Percentiles rank a stretch among this genome's conserved stretches.
Evolutionary conservation across 2,797 vertebrate species (phyloP).

Genomic region (Semotilus atromaculatus): DNA sequence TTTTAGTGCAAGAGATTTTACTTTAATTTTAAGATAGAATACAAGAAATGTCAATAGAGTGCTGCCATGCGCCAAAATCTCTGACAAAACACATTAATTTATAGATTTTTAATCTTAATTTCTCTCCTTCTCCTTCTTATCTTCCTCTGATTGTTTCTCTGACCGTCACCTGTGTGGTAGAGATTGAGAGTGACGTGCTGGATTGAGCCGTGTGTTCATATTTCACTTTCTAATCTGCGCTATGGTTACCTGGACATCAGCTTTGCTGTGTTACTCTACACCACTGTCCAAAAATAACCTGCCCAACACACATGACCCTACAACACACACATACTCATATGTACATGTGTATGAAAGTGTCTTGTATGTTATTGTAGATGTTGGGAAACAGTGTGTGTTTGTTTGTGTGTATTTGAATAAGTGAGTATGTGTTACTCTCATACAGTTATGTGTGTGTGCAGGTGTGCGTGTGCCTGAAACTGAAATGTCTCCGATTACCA

Average conservation of each 20-base stretch:
- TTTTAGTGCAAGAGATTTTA: background rate
- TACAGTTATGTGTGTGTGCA: slow-evolving; percentile 1
- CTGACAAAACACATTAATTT: background rate
- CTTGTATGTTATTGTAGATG: background rate
- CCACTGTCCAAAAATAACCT: slow-evolving; percentile 70
- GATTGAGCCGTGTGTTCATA: slow-evolving; percentile 68
- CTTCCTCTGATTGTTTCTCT: slow-evolving; percentile 11
- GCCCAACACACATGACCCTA: background rate
- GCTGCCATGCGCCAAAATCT: background rate
- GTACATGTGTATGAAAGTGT: slow-evolving; percentile 15
- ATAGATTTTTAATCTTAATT: background rate
- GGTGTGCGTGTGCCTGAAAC: slow-evolving; percentile 22
- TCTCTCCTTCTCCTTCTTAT: background rate
- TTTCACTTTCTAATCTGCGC: slow-evolving; percentile 84
- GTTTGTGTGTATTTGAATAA: background rate
- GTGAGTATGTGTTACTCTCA: background rate
- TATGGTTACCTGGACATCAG: slow-evolving; percentile 81
- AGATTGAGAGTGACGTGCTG: slow-evolving; percentile 78
- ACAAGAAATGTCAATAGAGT: background rate
- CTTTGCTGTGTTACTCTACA: slow-evolving; percentile 77
- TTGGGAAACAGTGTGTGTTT: background rate
- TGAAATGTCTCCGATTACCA: slow-evolving; percentile 69
- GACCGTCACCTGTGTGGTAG: slow-evolving; percentile 64
- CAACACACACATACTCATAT: background rate
- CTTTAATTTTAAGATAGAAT: background rate